Percentiles rank a stretch among this genome's conserved stretches.
phyloP scores from a whole-genome alignment of 1,140 invertebrate genomes.

The Meloidogyne chitwoodi region DNA sequence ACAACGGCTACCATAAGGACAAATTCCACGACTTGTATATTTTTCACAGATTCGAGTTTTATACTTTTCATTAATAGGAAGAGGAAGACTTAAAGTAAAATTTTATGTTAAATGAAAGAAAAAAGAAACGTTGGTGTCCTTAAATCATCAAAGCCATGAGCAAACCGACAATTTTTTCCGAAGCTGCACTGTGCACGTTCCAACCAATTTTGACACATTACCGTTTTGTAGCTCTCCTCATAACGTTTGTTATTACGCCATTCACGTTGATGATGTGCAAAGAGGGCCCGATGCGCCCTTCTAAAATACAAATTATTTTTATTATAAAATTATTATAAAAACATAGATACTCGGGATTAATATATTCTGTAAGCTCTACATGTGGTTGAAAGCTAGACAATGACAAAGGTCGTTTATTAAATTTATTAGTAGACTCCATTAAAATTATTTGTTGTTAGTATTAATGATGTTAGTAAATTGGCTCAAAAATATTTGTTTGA shows the following conservation, averaged over 20 bases:
- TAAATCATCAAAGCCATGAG: slow-evolving; percentile 44
- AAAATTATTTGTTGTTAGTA: too few relatives aligned
- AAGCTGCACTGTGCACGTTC: slow-evolving; percentile 41
- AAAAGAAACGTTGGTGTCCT: slow-evolving; percentile 32
- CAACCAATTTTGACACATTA: slow-evolving; percentile 54
- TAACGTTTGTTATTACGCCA: slow-evolving; percentile 1
- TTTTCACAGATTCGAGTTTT: slow-evolving; percentile 54
- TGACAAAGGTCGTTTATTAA: too few relatives aligned
- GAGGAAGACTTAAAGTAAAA: slow-evolving; percentile 8
- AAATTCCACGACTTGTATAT: slow-evolving; percentile 49
- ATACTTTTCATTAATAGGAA: slow-evolving; percentile 43
- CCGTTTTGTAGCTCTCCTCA: slow-evolving; percentile 50
- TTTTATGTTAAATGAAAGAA: background rate
- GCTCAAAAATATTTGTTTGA: too few relatives aligned
- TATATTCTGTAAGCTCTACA: slow-evolving; percentile 3
- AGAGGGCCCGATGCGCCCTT: background rate
- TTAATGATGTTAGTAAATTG: too few relatives aligned
- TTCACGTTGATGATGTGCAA: background rate
- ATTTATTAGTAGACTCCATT: too few relatives aligned
- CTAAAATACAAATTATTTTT: background rate
- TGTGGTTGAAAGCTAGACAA: too few relatives aligned
- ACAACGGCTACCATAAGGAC: slow-evolving; percentile 49
- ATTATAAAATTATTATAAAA: background rate
- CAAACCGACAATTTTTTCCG: slow-evolving; percentile 49
- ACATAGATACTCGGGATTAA: slow-evolving; percentile 11